Base-by-base conservation (phyloP, 2,113 vertebrate genomes). In the Oreochromis aureus region DNA sequence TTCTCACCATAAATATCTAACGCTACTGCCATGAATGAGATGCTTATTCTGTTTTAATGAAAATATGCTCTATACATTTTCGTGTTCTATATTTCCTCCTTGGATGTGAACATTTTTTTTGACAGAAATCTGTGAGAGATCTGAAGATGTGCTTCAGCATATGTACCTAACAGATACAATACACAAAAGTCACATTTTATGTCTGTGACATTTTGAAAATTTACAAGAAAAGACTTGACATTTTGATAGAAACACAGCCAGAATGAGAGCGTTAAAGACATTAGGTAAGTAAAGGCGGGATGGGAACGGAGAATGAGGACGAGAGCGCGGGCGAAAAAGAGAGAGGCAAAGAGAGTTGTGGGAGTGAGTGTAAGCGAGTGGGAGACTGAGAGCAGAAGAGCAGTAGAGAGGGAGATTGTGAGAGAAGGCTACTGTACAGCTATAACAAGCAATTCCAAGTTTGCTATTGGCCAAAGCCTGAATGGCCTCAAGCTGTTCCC, bases 301-400 rank as follows among this genome's bases (percentile, higher is more conserved):
- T 34, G 58, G 4, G 22, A 32, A 27, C 22, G 59, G 86, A 66
- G 85, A 61, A 44, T 3, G 71, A 83, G 73, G 58, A 89, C 81
- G 54, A 30, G 58, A 59, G 86, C 44, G 81, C 32, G 39, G 53
- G 51, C 27, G 73, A 78, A 32, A 78, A 53, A n/a, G 73, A 78
- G 46, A 78, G 73, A 51, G 73, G 73, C 73, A 56, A 16, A 80
- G 58, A 76, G 89, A 63, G 80, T 83, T 51, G 81, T 91, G 81
- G 87, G 91, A 84, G 93, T 83, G 85, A 94, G 88, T 87, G 93
- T 87, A 59, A 89, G 90, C 10, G 92, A 92, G 92, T 91, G 93
- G 92, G 92, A 91, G 90, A 85, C 79, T 6, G 81, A 83, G 86
- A 86, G 87, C 24, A 59, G 86, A 80, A 91, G 86, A 90, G 89